Conservation (phyloP, 2,888 invertebrate species). For the Aspidiotus destructor region DNA sequence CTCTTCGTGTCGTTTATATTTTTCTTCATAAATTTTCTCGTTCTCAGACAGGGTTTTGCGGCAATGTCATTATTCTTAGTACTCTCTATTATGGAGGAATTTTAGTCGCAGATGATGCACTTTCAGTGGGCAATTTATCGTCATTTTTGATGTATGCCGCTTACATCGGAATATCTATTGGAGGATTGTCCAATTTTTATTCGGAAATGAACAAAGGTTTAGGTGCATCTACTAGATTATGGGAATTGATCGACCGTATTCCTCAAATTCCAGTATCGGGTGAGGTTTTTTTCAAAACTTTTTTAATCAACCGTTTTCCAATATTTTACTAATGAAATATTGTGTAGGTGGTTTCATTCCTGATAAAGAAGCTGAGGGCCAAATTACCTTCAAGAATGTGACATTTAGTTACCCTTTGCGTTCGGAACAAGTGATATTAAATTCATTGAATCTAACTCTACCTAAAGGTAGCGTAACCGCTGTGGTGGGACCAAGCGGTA, state of each 20-base stretch:
- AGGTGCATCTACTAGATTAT: constrained; percentile 80
- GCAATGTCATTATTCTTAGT: constrained; percentile 78
- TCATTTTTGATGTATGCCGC: constrained; percentile 91
- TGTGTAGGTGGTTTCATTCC: constrained; percentile 54
- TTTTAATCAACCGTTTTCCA: neutral
- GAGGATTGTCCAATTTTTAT: constrained; percentile 85
- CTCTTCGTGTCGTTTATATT: neutral
- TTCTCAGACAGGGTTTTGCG: constrained; percentile 70
- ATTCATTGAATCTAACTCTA: constrained; percentile 56
- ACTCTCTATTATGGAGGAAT: constrained; percentile 87
- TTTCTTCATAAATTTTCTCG: constrained; percentile 31
- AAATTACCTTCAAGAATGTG: constrained; percentile 64
- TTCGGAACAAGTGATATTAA: constrained; percentile 51
- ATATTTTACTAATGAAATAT: constrained; percentile 1
- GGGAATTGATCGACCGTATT: constrained; percentile 75
- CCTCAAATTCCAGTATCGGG: constrained; percentile 66
- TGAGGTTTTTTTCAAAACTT: constrained; percentile 38
- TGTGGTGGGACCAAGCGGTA: constrained; percentile 83
- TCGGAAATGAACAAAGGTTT: constrained; percentile 87
- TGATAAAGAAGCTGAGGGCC: constrained; percentile 50
- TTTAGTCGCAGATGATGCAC: constrained; percentile 67
- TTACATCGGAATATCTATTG: constrained; percentile 82
- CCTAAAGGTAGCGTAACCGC: constrained; percentile 65
- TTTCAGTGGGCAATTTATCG: constrained; percentile 79
- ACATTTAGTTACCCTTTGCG: constrained; percentile 63